A percentile compares a stretch with the other conserved stretches of the same genome.
phyloP scores from a whole-genome alignment of 2,113 vertebrate species.

The Crotalus viridis region DNA sequence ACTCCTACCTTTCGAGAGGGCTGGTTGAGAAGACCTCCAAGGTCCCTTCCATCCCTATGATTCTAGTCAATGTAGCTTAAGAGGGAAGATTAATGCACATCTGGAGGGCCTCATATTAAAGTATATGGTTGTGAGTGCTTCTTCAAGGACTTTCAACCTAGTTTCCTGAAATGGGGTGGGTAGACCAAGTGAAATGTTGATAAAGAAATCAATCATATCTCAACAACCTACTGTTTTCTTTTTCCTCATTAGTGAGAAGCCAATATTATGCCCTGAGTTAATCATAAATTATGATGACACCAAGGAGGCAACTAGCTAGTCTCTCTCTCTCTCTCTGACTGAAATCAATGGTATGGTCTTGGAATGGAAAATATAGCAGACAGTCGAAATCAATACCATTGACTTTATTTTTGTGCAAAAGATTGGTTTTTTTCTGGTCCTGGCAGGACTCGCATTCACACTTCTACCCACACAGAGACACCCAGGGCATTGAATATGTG shows the following conservation, averaged over 20 bases:
- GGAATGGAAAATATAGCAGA: conserved; percentile 51
- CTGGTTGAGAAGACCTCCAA: too few species aligned
- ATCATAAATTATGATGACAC: conserved; percentile 50
- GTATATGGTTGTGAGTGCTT: background rate
- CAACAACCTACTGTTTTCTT: conserved; percentile 33
- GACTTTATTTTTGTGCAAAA: conserved; percentile 56
- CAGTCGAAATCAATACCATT: conserved; percentile 61
- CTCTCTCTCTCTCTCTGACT: conserved; percentile 4
- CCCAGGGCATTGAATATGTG: background rate
- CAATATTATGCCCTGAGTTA: conserved; percentile 58
- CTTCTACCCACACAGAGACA: background rate
- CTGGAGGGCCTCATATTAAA: background rate
- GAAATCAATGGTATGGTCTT: conserved; percentile 48
- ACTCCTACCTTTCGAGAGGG: too few species aligned
- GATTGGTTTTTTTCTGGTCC: conserved; percentile 54
- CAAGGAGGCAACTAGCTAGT: conserved; percentile 42
- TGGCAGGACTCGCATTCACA: background rate
- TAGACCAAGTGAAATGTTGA: background rate
- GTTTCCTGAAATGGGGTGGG: background rate
- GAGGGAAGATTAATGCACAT: background rate
- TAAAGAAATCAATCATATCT: conserved; percentile 47
- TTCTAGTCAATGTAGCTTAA: too few species aligned
- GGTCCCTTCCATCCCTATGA: too few species aligned
- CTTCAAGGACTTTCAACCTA: too few species aligned
- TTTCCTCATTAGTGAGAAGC: conserved; percentile 67